phyloP scores from a whole-genome alignment of 2,797 vertebrate species.

The Melanotaenia trifasciata region DNA sequence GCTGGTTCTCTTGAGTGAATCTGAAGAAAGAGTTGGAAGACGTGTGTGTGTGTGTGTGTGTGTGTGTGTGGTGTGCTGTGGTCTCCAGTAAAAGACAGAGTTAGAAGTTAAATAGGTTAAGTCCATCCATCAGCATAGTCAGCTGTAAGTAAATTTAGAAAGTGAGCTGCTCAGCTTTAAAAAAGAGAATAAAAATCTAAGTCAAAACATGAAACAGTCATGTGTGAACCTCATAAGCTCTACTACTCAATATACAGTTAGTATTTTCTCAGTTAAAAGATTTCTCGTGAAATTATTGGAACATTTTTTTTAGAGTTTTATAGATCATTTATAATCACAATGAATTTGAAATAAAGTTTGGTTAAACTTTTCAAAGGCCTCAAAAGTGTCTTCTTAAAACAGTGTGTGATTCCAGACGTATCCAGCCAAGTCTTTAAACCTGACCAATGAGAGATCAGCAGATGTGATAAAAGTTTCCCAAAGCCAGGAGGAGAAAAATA shows the following conservation, averaged over 20 bases:
- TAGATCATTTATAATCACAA: constrained; percentile 39
- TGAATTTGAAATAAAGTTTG: constrained; percentile 78
- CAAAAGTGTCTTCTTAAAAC: constrained; percentile 6
- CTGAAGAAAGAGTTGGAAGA: not conserved
- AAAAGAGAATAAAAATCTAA: not conserved
- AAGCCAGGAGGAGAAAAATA: constrained; percentile 33
- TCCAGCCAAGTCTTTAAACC: constrained; percentile 20
- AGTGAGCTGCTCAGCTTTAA: constrained; percentile 12
- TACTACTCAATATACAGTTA: constrained; percentile 32
- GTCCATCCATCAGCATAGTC: not conserved
- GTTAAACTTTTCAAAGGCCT: constrained; percentile 47
- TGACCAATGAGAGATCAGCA: constrained; percentile 41
- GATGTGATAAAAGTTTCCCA: constrained; percentile 22
- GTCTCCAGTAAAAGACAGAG: constrained; percentile 8
- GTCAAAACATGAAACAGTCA: not conserved
- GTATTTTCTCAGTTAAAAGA: constrained; percentile 24
- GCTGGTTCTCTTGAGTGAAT: constrained; percentile 7
- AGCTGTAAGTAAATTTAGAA: constrained; percentile 1
- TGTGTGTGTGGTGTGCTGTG: not conserved
- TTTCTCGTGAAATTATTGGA: constrained; percentile 38
- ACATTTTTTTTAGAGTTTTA: constrained; percentile 30
- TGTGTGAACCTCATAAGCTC: constrained; percentile 27
- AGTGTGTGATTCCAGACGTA: constrained; percentile 21
- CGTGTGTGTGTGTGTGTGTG: not conserved
- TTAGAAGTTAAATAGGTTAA: not conserved